phyloP scores from a whole-genome alignment of 2,888 invertebrate species.

The Caenorhabditis angaria region DNA sequence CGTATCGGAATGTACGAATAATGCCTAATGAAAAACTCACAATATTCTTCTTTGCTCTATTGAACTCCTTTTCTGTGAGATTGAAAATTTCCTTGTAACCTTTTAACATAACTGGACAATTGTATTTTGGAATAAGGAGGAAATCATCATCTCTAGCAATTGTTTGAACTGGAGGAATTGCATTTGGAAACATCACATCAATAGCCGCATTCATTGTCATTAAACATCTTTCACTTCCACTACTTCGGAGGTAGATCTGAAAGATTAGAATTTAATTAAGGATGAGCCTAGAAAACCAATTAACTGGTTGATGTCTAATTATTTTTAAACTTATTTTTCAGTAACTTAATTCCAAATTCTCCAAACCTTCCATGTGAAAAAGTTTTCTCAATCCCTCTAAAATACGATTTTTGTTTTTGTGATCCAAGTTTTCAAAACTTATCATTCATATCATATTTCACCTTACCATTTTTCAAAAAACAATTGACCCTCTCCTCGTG shows the following conservation, averaged over 20 bases:
- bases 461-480: too few relatives aligned
- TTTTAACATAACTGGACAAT: conserved; percentile 12
- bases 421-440: too few relatives aligned
- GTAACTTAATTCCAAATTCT: too few relatives aligned
- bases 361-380: too few relatives aligned
- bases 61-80: conserved; percentile 13
- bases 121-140: conserved; percentile 23
- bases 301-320: too few relatives aligned
- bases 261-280: too few relatives aligned
- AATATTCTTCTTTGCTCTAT: conserved; percentile 10
- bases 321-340: too few relatives aligned
- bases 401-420: too few relatives aligned
- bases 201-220: conserved; percentile 38
- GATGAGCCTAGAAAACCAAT: too few relatives aligned
- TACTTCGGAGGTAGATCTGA: conserved; percentile 41
- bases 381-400: too few relatives aligned
- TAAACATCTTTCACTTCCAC: conserved; percentile 38
- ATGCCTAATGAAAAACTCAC: conserved; percentile 9
- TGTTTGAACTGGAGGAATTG: conserved; percentile 33
- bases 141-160: conserved; percentile 20
- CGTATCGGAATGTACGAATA: neutral
- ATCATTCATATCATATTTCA: too few relatives aligned
- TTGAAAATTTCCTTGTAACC: conserved; percentile 22
- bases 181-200: conserved; percentile 29
- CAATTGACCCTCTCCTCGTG: too few relatives aligned